Percentiles rank a stretch among this genome's conserved stretches.
These are phyloP conservation scores for Mesoligia furuncula DNA, from an alignment of 2,888 invertebrate genomes.

Conservation along the genomic window DNA sequence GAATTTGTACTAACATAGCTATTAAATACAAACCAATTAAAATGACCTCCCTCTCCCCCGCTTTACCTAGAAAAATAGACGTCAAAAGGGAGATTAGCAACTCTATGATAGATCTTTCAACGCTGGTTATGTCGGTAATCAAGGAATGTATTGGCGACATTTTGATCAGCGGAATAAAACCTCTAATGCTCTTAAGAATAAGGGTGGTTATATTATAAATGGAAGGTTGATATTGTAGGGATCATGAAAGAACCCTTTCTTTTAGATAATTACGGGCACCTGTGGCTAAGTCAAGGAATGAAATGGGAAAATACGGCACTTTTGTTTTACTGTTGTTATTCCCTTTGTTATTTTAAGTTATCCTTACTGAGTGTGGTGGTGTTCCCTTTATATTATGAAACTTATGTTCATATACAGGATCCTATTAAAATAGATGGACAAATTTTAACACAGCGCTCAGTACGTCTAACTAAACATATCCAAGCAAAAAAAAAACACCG, in stretches of 20 bases:
- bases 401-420: not conserved
- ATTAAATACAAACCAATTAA: slow-evolving; percentile 42
- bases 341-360: slow-evolving; percentile 44
- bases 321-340: slow-evolving; percentile 57
- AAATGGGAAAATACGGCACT: slow-evolving; percentile 51
- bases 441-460: too few species aligned
- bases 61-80: not conserved
- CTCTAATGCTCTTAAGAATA: slow-evolving; percentile 37
- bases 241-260: slow-evolving; percentile 70
- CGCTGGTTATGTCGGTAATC: slow-evolving; percentile 35
- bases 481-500: too few species aligned
- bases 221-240: slow-evolving; percentile 56
- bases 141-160: slow-evolving; percentile 31
- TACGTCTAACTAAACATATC: too few species aligned
- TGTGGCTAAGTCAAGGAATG: slow-evolving; percentile 67
- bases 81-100: not conserved
- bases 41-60: slow-evolving; percentile 9
- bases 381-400: slow-evolving; percentile 15
- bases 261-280: slow-evolving; percentile 74
- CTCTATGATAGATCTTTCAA: slow-evolving; percentile 39
- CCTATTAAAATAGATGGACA: too few species aligned
- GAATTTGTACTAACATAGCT: slow-evolving; percentile 67
- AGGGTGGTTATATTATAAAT: slow-evolving; percentile 47
- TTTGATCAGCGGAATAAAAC: slow-evolving; percentile 45
- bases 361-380: slow-evolving; percentile 12